phyloP scores from a whole-genome alignment of 1,140 invertebrate genomes.

The Drosophila baimaii region DNA sequence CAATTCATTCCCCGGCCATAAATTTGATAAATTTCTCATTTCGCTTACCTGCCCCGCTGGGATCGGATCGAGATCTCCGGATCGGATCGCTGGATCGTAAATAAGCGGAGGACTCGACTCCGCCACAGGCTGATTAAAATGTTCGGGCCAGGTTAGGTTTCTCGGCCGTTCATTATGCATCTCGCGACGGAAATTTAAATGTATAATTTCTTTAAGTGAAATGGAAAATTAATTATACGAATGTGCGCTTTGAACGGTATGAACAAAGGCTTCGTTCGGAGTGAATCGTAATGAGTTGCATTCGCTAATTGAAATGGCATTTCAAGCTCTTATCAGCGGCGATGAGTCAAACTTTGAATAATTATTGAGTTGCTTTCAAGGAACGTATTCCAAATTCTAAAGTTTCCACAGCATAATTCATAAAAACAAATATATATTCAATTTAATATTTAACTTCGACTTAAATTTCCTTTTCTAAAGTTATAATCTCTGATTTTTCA shows the following conservation, averaged over 20 bases:
- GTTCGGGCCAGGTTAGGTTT: constrained; percentile 60
- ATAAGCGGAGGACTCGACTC: constrained; percentile 55
- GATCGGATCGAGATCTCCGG: constrained; percentile 42
- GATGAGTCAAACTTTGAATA: not conserved
- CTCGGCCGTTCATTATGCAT: constrained; percentile 71
- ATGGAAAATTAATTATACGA: constrained; percentile 72
- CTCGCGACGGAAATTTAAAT: constrained; percentile 59
- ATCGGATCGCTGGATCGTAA: constrained; percentile 60
- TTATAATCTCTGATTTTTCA: not conserved
- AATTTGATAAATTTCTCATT: constrained; percentile 81
- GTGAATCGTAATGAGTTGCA: constrained; percentile 56
- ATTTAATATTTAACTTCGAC: too few relatives aligned
- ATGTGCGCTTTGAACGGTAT: constrained; percentile 25
- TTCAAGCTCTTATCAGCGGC: constrained; percentile 19
- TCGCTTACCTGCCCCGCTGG: constrained; percentile 66
- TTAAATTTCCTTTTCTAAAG: too few relatives aligned
- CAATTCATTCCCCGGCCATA: constrained; percentile 73
- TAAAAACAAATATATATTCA: not conserved
- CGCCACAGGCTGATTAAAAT: constrained; percentile 68
- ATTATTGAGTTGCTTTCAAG: not conserved
- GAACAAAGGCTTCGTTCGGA: constrained; percentile 47
- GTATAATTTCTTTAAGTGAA: constrained; percentile 59
- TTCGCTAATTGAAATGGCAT: constrained; percentile 58
- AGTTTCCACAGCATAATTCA: not conserved
- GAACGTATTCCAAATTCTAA: not conserved